Evolutionary conservation across 2,888 invertebrate genomes (phyloP), one percentile per base, ranked within the genome.

Genomic region (Chymomyza caudatula): DNA sequence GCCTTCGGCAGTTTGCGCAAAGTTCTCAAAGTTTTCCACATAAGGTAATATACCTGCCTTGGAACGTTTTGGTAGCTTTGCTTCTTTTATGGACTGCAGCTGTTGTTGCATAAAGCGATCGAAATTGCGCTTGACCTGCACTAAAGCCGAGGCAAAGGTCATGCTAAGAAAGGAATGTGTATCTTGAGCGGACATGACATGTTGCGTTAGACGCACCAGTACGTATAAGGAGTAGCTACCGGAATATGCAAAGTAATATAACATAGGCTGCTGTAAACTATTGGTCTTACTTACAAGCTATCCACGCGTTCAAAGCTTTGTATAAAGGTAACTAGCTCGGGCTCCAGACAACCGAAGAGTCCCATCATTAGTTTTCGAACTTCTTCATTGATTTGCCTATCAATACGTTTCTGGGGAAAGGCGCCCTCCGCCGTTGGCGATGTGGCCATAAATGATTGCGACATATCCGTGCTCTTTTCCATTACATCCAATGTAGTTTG

Each of bases 21-120:
- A 96, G 77, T 95, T 94, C 92, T 97, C 97, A 90, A 98, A 96
- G 90, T 97, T 96, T 67, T 94, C 94, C 37, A 98, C 94, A 91
- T 97, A 98, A 0, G 95, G 94, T 66, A 98, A 91, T 83, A 98
- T 95, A 49, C 97, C 98, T 91, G 97, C 96, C 91, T 97, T 96
- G 43, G 95, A 92, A 51, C 91, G 91, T 69, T 91, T 91, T 53
- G 94, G 93, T 53, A 95, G 92, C 90, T 94, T 94, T 4, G 91
- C 89, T 68, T 97, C 97, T 74, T 94, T 93, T 76, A 98, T 95
- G 0, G 95, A 94, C 76, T 94, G 94, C 54, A 96, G 92, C 83
- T 96, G 96, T 61, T 94, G 93, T 76, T 94, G 94, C 94, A 99
- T 96, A 80, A 96, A 96, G 80, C 95, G 94, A 91, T 99, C 98